phyloP scores from a whole-genome alignment of 2,888 invertebrate species.

The Melipona beecheii region DNA sequence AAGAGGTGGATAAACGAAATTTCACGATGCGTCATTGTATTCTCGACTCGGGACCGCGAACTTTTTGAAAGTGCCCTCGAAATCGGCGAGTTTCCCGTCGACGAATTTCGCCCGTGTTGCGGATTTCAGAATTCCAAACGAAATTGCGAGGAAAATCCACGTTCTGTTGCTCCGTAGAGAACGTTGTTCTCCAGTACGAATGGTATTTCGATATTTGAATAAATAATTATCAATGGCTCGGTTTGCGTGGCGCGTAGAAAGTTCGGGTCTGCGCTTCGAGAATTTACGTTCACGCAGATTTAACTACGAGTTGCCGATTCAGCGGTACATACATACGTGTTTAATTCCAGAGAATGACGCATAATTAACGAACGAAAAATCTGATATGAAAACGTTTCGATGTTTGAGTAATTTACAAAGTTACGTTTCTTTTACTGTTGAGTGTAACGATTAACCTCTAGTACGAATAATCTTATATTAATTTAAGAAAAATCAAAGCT shows the following conservation, averaged over 20 bases:
- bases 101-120: constrained; percentile 5
- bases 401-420: too few species aligned
- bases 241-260: neutral
- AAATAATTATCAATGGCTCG: constrained; percentile 4
- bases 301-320: neutral
- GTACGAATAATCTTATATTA: too few species aligned
- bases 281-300: neutral
- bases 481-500: too few species aligned
- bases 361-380: too few species aligned
- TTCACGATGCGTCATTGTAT: neutral
- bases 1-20: neutral
- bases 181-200: neutral
- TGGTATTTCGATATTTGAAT: constrained; percentile 2
- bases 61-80: constrained; percentile 8
- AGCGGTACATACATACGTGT: too few species aligned
- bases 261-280: neutral
- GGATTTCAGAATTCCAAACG: constrained; percentile 3
- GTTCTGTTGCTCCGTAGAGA: neutral
- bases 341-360: too few species aligned
- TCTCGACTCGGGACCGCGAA: neutral
- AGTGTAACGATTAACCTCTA: too few species aligned
- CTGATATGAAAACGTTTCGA: too few species aligned
- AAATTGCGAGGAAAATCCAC: constrained; percentile 24
- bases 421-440: too few species aligned
- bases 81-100: constrained; percentile 3